Base-by-base conservation (phyloP, 2,888 invertebrate species). In the Chelonus formosanus region DNA sequence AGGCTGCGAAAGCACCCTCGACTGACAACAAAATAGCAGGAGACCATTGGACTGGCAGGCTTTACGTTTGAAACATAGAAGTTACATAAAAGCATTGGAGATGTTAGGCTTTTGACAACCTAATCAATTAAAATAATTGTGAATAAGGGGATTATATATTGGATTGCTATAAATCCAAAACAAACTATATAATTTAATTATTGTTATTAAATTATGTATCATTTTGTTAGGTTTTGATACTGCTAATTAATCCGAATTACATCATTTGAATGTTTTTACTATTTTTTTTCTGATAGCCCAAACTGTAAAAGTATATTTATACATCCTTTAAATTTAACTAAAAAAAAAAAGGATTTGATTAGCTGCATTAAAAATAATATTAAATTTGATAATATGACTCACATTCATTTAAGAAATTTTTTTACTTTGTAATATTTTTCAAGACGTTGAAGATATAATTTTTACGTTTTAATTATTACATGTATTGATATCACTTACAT, bases 61-160 rank as follows among this genome's bases (percentile, higher is more conserved):
- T 34, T 10, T 47, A 47, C 34, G 36, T 56, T 57, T 50, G 52
- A 52, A 50, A 50, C 40, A 20, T 8, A 43, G 55, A 50, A 20
- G 50, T 64, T 64, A 64, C 57, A 36, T 45, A 65, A 52, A 59
- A 40, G 59, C 43, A 65, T 31, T 7, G 45, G 43, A 40, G 35
- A 31, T 47, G 34, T 58, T 58, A 36, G 31, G 54, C 50, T 35
- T 55, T 57, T 63, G 63, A 63, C 63, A 57, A 52, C 20, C 32
- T 10, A 40, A 58, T 59, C 65, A 10, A 58, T 58, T 10, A 50
- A 67, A 67, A 67, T 72, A 70, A 68, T 69, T 65, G 52, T 61
- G 63, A 47, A 44, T 7, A 35, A 32, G 8, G 34, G 45, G 43
- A 34, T 20, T 54, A n/a, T 54, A 10, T 10, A n/a, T 54, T 45